These are phyloP conservation scores for Argya squamiceps DNA, from an alignment of 2,797 vertebrate genomes.

Conservation along the genomic window DNA sequence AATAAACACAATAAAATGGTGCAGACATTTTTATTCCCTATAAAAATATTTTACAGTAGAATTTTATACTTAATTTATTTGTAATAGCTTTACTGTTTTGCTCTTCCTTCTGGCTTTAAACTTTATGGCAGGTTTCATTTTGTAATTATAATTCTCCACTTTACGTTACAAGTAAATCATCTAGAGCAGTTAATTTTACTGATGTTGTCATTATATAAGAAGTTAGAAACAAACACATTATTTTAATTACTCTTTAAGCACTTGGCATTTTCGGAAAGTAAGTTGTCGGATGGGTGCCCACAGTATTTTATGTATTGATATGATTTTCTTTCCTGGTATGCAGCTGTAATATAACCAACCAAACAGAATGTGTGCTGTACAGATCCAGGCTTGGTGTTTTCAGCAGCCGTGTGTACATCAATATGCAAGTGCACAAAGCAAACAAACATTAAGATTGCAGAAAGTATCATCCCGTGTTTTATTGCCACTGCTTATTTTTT, in stretches of 20 bases:
- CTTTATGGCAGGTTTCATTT: conserved; percentile 63
- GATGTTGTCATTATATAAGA: conserved; percentile 51
- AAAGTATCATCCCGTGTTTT: not conserved
- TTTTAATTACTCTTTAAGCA: conserved; percentile 69
- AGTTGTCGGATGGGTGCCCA: conserved; percentile 22
- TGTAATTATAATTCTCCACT: conserved; percentile 54
- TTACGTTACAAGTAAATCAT: conserved; percentile 62
- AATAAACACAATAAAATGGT: conserved; percentile 36
- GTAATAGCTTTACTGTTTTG: conserved; percentile 47
- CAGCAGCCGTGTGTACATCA: not conserved
- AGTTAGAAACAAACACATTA: conserved; percentile 67
- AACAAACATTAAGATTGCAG: not conserved
- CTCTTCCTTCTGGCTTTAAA: conserved; percentile 60
- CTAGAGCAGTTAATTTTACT: conserved; percentile 65
- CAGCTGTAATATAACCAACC: not conserved
- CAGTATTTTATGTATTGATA: conserved; percentile 36
- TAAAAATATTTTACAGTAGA: conserved; percentile 65
- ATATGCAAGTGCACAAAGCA: not conserved
- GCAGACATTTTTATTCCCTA: conserved; percentile 31
- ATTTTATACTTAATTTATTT: conserved; percentile 64
- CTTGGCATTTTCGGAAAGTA: conserved; percentile 41
- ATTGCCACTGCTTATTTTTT: not conserved
- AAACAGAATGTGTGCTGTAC: not conserved
- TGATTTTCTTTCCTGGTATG: not conserved
- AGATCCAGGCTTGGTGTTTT: not conserved